Evolutionary conservation across 2,888 invertebrate genomes (phyloP).

Genomic region (Parnassius orleans): DNA sequence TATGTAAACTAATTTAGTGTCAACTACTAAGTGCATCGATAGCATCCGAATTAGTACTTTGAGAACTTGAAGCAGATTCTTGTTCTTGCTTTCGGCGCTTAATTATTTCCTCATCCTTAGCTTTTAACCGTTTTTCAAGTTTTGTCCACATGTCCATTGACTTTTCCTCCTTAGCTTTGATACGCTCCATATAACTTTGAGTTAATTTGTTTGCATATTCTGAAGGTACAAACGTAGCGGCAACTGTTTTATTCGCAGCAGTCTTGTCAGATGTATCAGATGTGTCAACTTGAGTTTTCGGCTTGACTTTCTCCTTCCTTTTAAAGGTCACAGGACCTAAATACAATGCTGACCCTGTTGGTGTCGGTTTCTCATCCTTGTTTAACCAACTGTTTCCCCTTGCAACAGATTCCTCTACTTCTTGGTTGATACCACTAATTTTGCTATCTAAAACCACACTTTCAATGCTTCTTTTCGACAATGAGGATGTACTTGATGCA

Average conservation of each 20-base stretch:
- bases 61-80: background rate
- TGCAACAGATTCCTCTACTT: slow-evolving; percentile 30
- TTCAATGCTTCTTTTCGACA: background rate
- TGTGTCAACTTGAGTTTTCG: slow-evolving; percentile 11
- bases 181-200: slow-evolving; percentile 29
- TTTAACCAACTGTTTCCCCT: slow-evolving; percentile 40
- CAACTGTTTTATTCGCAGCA: background rate
- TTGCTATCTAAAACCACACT: slow-evolving; percentile 1
- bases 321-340: slow-evolving; percentile 37
- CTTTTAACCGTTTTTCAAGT: slow-evolving; percentile 30
- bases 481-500: background rate
- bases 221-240: slow-evolving; percentile 29
- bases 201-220: slow-evolving; percentile 32
- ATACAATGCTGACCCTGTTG: slow-evolving; percentile 16
- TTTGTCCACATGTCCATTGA: slow-evolving; percentile 28
- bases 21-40: background rate
- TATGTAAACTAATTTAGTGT: background rate
- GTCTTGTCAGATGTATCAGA: slow-evolving; percentile 18
- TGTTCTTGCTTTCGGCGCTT: background rate
- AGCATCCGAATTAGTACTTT: background rate
- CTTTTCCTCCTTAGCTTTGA: slow-evolving; percentile 16
- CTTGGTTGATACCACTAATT: slow-evolving; percentile 19
- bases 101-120: slow-evolving; percentile 28
- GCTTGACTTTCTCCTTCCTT: slow-evolving; percentile 29
- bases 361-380: slow-evolving; percentile 17